Percentiles rank a stretch among this genome's conserved stretches.
Evolutionary conservation across 2,113 vertebrate genomes (phyloP).

Genomic region (Henicopernis longicauda): DNA sequence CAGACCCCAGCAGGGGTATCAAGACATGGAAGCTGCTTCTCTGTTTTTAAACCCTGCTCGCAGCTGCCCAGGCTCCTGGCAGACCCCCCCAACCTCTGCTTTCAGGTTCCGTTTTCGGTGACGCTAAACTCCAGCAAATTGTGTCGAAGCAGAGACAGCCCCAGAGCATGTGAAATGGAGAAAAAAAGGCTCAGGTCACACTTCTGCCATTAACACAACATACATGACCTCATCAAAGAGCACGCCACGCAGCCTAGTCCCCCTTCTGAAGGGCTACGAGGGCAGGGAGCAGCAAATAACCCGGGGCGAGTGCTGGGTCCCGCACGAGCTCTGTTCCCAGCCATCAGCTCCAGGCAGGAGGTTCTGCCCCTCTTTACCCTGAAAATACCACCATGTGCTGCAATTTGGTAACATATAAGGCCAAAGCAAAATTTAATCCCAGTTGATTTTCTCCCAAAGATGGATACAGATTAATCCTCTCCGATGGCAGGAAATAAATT

Average conservation of each 20-base stretch:
- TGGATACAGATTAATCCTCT: background rate
- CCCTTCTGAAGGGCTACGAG: background rate
- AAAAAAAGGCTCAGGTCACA: background rate
- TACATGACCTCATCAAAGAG: background rate
- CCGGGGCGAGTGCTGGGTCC: background rate
- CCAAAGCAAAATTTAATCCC: background rate
- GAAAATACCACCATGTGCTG: background rate
- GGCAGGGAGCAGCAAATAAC: background rate
- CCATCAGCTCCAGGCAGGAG: background rate
- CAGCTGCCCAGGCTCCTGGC: background rate
- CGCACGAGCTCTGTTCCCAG: background rate
- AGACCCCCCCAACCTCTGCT: background rate
- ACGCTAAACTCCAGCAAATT: background rate
- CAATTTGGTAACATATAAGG: background rate
- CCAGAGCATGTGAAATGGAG: accelerated
- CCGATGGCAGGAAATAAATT: background rate
- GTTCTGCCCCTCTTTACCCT: background rate
- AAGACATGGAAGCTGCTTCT: background rate
- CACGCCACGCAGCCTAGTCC: no score
- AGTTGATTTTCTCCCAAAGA: background rate
- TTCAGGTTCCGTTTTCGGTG: background rate
- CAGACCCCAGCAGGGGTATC: background rate
- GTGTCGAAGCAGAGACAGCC: background rate
- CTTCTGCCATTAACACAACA: background rate
- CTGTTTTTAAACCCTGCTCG: background rate